A percentile compares a stretch with the other conserved stretches of the same genome.
Conservation (phyloP, 1,140 invertebrate genomes). For the Aphaenogaster floridana region DNA sequence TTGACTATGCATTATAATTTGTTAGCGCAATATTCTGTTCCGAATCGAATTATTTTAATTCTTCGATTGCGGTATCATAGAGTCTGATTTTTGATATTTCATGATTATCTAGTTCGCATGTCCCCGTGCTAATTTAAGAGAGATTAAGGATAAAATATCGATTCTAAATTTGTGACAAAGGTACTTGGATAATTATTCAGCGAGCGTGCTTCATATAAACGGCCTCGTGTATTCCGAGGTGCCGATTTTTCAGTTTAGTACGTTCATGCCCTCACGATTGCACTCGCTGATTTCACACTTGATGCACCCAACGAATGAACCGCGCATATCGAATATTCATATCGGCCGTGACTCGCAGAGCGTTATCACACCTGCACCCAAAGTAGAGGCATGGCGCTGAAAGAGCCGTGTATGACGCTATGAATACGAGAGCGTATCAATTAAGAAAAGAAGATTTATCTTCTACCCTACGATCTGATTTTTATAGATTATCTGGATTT, state of each 20-base stretch:
- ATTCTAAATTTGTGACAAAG: conserved; percentile 4
- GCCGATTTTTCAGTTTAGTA: conserved; percentile 58
- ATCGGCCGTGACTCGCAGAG: conserved; percentile 39
- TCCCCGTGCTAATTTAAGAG: neutral
- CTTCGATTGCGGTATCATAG: no score
- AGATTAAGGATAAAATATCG: neutral
- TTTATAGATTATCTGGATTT: neutral
- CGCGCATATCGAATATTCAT: conserved; percentile 61
- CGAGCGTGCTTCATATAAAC: neutral
- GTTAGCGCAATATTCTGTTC: neutral
- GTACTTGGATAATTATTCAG: conserved; percentile 13
- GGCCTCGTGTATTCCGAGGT: conserved; percentile 6
- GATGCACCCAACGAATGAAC: conserved; percentile 40
- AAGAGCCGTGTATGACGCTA: conserved; percentile 25
- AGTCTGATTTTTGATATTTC: neutral
- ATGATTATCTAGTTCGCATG: no score
- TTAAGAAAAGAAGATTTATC: conserved; percentile 17
- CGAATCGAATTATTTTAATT: conserved; percentile 12
- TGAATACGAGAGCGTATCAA: conserved; percentile 47
- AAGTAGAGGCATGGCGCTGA: neutral
- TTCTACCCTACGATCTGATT: neutral
- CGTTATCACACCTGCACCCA: conserved; percentile 49
- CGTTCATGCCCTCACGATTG: conserved; percentile 23
- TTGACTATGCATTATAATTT: neutral
- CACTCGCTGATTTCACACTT: conserved; percentile 54